phyloP scores from a whole-genome alignment of 1,140 invertebrate species.

The Drosophila athabasca region DNA sequence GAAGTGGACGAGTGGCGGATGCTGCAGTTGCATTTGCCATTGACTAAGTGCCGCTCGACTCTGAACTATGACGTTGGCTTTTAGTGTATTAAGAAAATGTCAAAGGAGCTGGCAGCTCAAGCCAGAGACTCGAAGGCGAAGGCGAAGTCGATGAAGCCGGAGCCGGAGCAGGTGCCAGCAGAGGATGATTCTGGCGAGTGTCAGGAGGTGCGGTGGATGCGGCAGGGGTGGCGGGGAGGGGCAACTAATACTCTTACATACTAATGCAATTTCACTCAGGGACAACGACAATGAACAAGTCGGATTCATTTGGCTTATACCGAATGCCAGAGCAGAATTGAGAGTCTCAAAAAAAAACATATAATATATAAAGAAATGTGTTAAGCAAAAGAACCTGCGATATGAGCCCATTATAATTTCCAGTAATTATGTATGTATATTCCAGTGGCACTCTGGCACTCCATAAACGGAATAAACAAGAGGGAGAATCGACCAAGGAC shows the following conservation, averaged over 20 bases:
- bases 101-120: conserved; percentile 38
- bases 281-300: conserved; percentile 50
- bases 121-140: conserved; percentile 12
- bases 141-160: too few species aligned
- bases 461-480: conserved; percentile 48
- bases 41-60: conserved; percentile 70
- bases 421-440: conserved; percentile 14
- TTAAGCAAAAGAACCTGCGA: conserved; percentile 3
- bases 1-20: conserved; percentile 27
- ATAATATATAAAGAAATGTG: neutral
- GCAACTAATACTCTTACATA: conserved; percentile 69
- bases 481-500: conserved; percentile 16
- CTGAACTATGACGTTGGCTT: conserved; percentile 78
- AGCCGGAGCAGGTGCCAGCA: conserved; percentile 38
- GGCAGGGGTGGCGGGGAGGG: neutral
- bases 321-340: conserved; percentile 24
- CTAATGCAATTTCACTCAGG: conserved; percentile 70
- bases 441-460: conserved; percentile 15
- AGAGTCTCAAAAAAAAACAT: conserved; percentile 21
- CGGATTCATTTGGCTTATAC: conserved; percentile 73
- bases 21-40: conserved; percentile 59
- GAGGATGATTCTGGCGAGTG: too few species aligned
- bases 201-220: neutral
- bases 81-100: conserved; percentile 76
- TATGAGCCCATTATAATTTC: conserved; percentile 35